Percentiles rank a stretch among this genome's conserved stretches.
Conservation (phyloP, 2,113 vertebrate species). For the Miniopterus natalensis region DNA sequence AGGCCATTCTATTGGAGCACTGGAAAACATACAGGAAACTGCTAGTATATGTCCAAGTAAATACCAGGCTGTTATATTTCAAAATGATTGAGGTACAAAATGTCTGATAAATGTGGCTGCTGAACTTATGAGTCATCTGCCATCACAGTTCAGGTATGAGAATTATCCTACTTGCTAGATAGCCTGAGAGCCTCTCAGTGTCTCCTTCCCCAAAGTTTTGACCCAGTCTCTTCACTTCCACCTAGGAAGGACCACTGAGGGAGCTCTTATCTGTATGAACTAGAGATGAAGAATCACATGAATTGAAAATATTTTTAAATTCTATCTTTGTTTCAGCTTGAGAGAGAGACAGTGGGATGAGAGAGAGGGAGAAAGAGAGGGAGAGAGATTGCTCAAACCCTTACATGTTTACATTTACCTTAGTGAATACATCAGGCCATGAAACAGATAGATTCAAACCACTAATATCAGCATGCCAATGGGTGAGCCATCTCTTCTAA, state of each 20-base stretch:
- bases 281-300: background rate
- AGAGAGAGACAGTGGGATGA: background rate
- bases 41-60: background rate
- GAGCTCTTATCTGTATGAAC: background rate
- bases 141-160: background rate
- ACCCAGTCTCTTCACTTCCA: background rate
- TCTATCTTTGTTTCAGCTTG: slow-evolving; percentile 5
- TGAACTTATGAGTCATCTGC: slow-evolving; percentile 67
- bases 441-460: background rate
- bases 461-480: background rate
- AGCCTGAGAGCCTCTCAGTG: background rate
- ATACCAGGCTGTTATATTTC: slow-evolving; percentile 49
- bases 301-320: slow-evolving; percentile 1
- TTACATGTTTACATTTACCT: background rate
- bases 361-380: background rate
- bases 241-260: background rate
- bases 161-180: slow-evolving; percentile 12
- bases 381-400: background rate
- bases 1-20: background rate
- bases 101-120: slow-evolving; percentile 45
- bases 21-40: slow-evolving; percentile 60
- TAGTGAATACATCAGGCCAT: background rate
- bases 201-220: background rate
- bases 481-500: background rate
- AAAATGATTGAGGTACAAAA: slow-evolving; percentile 56